phyloP scores from a whole-genome alignment of 1,140 invertebrate genomes.

The Ptiloglossa arizonensis region DNA sequence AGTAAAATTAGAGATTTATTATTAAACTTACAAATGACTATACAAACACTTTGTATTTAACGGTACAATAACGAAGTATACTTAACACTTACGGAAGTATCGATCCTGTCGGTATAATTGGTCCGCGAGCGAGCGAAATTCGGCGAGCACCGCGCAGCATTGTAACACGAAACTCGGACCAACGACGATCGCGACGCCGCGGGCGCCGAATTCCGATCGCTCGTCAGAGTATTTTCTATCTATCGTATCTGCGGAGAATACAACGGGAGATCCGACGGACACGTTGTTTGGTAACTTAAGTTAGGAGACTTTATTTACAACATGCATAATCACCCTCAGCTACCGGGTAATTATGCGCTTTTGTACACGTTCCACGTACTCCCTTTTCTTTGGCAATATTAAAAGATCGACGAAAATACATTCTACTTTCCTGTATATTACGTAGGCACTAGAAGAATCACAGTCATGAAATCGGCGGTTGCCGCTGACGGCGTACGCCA shows the following conservation, averaged over 20 bases:
- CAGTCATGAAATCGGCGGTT: conserved; percentile 69
- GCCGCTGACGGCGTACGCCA: conserved; percentile 34
- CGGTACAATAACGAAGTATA: conserved; percentile 60
- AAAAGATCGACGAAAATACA: conserved; percentile 59
- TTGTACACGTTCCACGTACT: conserved; percentile 51
- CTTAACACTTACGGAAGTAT: conserved; percentile 45
- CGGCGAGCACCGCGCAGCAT: background rate
- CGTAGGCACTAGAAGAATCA: conserved; percentile 76
- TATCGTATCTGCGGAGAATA: conserved; percentile 16
- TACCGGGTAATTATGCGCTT: conserved; percentile 19
- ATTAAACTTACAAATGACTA: conserved; percentile 61
- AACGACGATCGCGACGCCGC: background rate
- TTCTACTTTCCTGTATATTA: conserved; percentile 52
- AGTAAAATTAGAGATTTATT: conserved; percentile 65
- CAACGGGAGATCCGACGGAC: conserved; percentile 21
- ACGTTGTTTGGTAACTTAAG: conserved; percentile 66
- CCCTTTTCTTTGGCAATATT: conserved; percentile 71
- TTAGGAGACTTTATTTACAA: conserved; percentile 65
- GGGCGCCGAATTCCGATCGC: conserved; percentile 8
- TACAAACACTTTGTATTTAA: conserved; percentile 67
- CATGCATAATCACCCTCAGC: conserved; percentile 20
- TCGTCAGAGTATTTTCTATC: conserved; percentile 24
- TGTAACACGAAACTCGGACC: background rate
- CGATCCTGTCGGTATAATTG: conserved; percentile 46
- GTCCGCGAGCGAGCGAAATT: conserved; percentile 31